phyloP scores from a whole-genome alignment of 2,888 invertebrate species.

The Helicoverpa assulta region DNA sequence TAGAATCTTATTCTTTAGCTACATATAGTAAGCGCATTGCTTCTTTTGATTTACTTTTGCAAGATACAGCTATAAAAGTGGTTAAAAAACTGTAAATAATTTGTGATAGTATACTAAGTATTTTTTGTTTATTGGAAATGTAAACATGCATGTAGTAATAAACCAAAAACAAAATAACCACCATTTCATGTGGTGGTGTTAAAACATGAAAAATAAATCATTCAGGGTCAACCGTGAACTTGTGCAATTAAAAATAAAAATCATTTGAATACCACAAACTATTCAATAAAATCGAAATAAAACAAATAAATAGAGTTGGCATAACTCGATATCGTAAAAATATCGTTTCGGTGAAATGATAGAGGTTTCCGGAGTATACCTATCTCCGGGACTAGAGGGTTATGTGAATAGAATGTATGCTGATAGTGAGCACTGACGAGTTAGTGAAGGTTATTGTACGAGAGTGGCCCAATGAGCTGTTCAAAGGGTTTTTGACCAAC shows the following conservation, averaged over 20 bases:
- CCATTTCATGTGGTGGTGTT: not conserved
- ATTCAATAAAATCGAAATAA: conserved; percentile 49
- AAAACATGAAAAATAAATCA: not conserved
- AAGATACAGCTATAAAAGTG: too few species aligned
- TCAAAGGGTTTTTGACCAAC: too few species aligned
- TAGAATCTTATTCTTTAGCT: not conserved
- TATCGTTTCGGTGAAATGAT: conserved; percentile 49
- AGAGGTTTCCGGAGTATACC: conserved; percentile 49
- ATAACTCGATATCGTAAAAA: conserved; percentile 33
- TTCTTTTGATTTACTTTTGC: not conserved
- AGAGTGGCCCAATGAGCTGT: not conserved
- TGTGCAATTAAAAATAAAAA: conserved; percentile 4
- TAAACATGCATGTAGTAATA: too few species aligned
- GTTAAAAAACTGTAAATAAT: too few species aligned
- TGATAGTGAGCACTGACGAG: conserved; percentile 13
- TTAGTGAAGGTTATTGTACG: conserved; percentile 11
- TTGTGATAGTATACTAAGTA: too few species aligned
- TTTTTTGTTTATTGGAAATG: too few species aligned
- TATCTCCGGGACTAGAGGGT: conserved; percentile 56
- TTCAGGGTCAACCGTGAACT: conserved; percentile 6
- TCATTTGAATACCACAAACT: conserved; percentile 19
- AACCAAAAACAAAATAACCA: not conserved
- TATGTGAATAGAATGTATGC: conserved; percentile 21
- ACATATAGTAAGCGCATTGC: not conserved
- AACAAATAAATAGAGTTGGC: conserved; percentile 43